Base-by-base conservation (phyloP, 2,113 vertebrate genomes). In the Scomber japonicus region DNA sequence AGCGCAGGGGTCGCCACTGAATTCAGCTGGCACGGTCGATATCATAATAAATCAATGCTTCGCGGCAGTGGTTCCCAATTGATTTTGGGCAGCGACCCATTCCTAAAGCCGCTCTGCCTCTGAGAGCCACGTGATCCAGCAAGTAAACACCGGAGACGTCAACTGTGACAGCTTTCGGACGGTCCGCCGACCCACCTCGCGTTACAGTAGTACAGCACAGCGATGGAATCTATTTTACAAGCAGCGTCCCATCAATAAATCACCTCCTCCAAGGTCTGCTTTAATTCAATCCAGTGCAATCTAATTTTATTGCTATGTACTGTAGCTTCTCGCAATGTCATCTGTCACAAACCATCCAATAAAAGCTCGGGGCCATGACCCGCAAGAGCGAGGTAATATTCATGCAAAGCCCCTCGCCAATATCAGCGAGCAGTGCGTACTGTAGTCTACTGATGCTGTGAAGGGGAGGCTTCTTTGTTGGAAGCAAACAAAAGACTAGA, bases 271-370 rank as follows among this genome's bases (percentile, higher is more conserved):
- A 88, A 93, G 87, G 90, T 91, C 91, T 83, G 78, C 83, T 89
- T 88, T 91, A 94, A 92, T 93, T 91, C 89, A 89, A 88, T 91
- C 87, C 80, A 53, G 77, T 46, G 88, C 87, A 85, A 91, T 93
- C 86, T 82, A 70, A 91, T 92, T 92, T 92, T 91, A 93, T 90
- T 86, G 89, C 87, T 85, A 89, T 87, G 91, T 89, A 85, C 90
- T 77, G 84, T 81, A 66, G 87, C 83, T 69, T 89, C 91, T 87
- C 63, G 80, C 91, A 87, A 91, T 91, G 93, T 93, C 91, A 91
- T 91, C 89, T 79, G 91, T 93, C 88, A 91, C 87, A 81, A 86
- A 75, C 46, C 74, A 60, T 80, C 91, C 84, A 86, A 89, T 91
- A 89, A 93, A 93, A 84, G 53, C 79, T 75, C 2, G 1, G 44